Conservation (phyloP, 92 coral and sea anemone genomes). For the Zoanthus gigantus region DNA sequence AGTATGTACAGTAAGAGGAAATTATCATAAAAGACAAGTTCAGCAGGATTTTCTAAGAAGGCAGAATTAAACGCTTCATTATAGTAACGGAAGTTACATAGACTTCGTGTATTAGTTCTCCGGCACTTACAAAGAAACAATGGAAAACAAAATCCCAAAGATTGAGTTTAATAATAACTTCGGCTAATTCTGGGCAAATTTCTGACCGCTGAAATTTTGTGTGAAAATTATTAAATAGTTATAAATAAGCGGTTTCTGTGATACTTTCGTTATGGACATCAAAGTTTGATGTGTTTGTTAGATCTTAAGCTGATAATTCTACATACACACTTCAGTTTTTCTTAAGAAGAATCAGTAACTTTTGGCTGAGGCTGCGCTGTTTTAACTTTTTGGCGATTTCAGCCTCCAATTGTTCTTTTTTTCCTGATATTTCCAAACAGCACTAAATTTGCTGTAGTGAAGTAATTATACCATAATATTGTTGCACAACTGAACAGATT, state of each 20-base stretch:
- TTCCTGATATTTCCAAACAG: too few species aligned
- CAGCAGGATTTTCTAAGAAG: not conserved
- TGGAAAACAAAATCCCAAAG: not conserved
- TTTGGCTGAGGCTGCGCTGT: too few species aligned
- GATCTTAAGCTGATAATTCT: not conserved
- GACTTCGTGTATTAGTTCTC: not conserved
- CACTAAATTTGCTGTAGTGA: too few species aligned
- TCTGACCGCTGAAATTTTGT: not conserved
- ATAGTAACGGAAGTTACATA: not conserved
- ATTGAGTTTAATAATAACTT: not conserved
- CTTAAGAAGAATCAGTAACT: too few species aligned
- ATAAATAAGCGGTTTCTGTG: not conserved
- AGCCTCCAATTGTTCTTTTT: too few species aligned
- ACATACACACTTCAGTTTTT: not conserved
- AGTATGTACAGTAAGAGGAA: too few species aligned
- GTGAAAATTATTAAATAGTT: not conserved
- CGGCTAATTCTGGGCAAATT: not conserved
- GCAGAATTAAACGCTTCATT: not conserved
- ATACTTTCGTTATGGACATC: not conserved
- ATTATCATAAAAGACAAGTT: not conserved
- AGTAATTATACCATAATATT: too few species aligned
- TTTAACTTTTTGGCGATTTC: too few species aligned
- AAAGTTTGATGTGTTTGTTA: not conserved
- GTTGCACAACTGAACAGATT: too few species aligned
- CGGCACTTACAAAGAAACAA: not conserved